Base-by-base conservation (phyloP, 2,888 invertebrate genomes). In the Poecilus cupreus region DNA sequence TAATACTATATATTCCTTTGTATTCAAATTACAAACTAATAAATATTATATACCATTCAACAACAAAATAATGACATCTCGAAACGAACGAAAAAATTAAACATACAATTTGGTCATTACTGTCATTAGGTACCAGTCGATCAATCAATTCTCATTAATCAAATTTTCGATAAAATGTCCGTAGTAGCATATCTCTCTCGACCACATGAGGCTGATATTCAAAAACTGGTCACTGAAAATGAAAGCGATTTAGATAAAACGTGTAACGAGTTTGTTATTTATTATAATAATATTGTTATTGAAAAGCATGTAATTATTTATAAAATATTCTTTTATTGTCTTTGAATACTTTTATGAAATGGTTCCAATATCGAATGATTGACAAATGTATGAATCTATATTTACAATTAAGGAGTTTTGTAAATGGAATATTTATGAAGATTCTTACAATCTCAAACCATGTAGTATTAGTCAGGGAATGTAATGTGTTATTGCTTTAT, bases 31-130 rank as follows among this genome's bases (percentile, higher is more conserved):
- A 32, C 32, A 5, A 32, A 32, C n/a, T 46, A 4, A 13, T 46
- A 46, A n/a, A 46, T 46, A 46, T 16, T 16, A 46, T 6, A n/a
- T 16, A 3, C 0, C 46, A n/a, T 60, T 60, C 24, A 60, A 60
- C 13, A 60, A 60, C 60, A 26, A 26, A 43, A 26, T 60, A 60
- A 60, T 60, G 60, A 60, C 60, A 60, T 60, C 26, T 60, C 60
- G 8, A 26, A 24, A 22, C 22, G 60, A 22, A 60, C 24, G 24
- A 60, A 60, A 57, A 60, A 60, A 60, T 60, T 11, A 60, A 26
- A 60, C 60, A 60, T 24, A 26, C 60, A 60, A 60, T 60, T 32
- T 60, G 60, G 26, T 60, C n/a, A 60, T 60, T 60, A 60, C 60
- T 60, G 60, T 60, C 60, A 26, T 60, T 60, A 60, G 60, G 0